Evolutionary conservation across 64 coral and sea anemone species (phyloP).

Genomic region (Pocillopora verrucosa): DNA sequence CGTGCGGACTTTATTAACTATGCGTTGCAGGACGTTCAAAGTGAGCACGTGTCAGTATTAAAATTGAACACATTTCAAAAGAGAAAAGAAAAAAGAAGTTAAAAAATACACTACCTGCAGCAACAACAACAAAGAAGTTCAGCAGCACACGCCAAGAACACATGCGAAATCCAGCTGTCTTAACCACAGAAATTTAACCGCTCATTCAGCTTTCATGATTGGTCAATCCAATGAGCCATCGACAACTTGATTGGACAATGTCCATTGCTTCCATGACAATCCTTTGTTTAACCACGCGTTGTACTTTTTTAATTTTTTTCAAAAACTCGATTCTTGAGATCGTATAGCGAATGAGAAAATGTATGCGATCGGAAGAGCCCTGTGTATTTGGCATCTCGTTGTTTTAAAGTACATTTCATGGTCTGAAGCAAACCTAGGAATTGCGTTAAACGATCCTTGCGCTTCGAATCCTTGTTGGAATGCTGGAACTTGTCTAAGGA

Average conservation of each 20-base stretch:
- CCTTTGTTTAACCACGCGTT: slow-evolving; percentile 78
- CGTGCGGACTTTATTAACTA: too few relatives aligned
- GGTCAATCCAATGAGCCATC: background rate
- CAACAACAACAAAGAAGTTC: too few relatives aligned
- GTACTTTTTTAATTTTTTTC: slow-evolving; percentile 18
- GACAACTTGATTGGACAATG: slow-evolving; percentile 46
- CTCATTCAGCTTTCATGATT: background rate
- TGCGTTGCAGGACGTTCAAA: background rate
- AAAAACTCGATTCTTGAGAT: background rate
- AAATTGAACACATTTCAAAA: slow-evolving; percentile 11
- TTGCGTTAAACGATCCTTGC: slow-evolving; percentile 42
- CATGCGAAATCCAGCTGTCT: background rate
- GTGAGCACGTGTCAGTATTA: slow-evolving; percentile 11
- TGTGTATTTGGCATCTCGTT: background rate
- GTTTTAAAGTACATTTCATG: slow-evolving; percentile 5
- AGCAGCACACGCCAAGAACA: background rate
- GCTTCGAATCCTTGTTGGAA: slow-evolving; percentile 80
- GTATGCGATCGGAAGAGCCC: background rate
- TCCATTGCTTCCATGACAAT: slow-evolving; percentile 65
- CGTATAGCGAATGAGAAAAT: background rate
- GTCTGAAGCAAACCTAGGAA: slow-evolving; percentile 3
- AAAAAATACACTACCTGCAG: background rate
- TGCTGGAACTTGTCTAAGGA: slow-evolving; percentile 59
- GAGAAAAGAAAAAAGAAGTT: background rate
- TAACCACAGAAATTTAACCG: background rate